Evolutionary conservation across 23 tunicate genomes (phyloP).

Genomic region (Ascidia mentula): DNA sequence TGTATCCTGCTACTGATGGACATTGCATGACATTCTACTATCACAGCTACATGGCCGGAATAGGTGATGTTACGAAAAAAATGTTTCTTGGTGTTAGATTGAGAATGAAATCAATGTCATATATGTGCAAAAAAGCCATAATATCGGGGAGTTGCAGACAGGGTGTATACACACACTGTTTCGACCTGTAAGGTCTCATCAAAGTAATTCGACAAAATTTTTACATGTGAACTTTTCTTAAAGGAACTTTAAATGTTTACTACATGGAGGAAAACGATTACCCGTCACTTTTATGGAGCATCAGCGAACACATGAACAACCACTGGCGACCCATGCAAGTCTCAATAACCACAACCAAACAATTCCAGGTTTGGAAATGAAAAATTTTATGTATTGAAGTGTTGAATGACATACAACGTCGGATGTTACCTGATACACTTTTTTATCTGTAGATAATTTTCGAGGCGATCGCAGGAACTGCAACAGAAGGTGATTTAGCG

Average conservation of each 20-base stretch:
- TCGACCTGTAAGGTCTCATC: too few relatives aligned
- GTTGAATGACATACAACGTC: neutral
- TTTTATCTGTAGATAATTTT: slow-evolving; percentile 54
- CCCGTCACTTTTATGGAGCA: slow-evolving; percentile 62
- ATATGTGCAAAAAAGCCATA: too few relatives aligned
- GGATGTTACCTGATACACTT: neutral
- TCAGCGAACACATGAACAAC: slow-evolving; percentile 59
- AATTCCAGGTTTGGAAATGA: slow-evolving; percentile 46
- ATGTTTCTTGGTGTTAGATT: too few relatives aligned
- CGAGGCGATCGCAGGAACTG: slow-evolving; percentile 58
- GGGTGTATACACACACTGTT: too few relatives aligned
- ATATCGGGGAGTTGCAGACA: too few relatives aligned
- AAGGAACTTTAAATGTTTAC: slow-evolving; percentile 80
- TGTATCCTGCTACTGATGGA: slow-evolving; percentile 66
- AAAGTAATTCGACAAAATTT: too few relatives aligned
- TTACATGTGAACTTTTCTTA: too few relatives aligned
- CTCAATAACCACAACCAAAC: slow-evolving; percentile 39
- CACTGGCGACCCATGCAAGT: slow-evolving; percentile 97
- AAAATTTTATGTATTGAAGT: neutral
- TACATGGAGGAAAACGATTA: slow-evolving; percentile 45
- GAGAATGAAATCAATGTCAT: too few relatives aligned
- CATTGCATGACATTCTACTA: slow-evolving; percentile 86
- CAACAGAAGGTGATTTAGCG: slow-evolving; percentile 50
- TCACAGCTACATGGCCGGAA: slow-evolving; percentile 38
- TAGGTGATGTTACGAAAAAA: neutral